Evolutionary conservation across 2,888 invertebrate genomes (phyloP).

Genomic region (Phlogophora meticulosa): DNA sequence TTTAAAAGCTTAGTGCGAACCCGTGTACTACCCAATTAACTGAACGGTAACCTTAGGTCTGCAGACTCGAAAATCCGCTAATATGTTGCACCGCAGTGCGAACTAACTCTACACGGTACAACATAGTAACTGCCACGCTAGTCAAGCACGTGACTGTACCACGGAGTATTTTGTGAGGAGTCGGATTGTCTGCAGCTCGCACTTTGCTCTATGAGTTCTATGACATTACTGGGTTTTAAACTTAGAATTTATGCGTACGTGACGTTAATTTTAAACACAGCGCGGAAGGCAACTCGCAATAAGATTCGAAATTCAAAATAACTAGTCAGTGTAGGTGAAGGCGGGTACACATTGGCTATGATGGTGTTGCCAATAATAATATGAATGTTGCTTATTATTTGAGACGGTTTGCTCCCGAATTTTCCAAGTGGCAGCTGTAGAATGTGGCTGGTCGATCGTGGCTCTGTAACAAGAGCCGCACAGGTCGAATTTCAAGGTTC

Average conservation of each 20-base stretch:
- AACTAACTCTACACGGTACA: background rate
- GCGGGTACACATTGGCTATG: no score
- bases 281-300: no score
- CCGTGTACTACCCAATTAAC: constrained; percentile 19
- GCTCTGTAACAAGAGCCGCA: no score
- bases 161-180: constrained; percentile 32
- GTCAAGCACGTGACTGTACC: constrained; percentile 33
- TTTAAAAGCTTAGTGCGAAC: constrained; percentile 24
- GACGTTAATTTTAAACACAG: no score
- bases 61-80: constrained; percentile 9
- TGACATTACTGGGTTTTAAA: background rate
- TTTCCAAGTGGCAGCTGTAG: no score
- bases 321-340: no score
- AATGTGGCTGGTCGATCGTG: no score
- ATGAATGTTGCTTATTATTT: no score
- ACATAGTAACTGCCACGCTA: constrained; percentile 23
- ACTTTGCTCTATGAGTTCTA: constrained; percentile 27
- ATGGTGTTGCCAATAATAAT: no score
- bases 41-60: constrained; percentile 28
- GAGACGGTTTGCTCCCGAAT: no score
- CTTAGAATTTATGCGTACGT: background rate
- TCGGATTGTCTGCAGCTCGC: constrained; percentile 6
- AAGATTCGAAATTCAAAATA: no score
- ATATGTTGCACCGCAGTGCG: constrained; percentile 35
- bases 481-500: no score